Conservation (phyloP, 2,797 vertebrate species). For the Eulemur albifrons region DNA sequence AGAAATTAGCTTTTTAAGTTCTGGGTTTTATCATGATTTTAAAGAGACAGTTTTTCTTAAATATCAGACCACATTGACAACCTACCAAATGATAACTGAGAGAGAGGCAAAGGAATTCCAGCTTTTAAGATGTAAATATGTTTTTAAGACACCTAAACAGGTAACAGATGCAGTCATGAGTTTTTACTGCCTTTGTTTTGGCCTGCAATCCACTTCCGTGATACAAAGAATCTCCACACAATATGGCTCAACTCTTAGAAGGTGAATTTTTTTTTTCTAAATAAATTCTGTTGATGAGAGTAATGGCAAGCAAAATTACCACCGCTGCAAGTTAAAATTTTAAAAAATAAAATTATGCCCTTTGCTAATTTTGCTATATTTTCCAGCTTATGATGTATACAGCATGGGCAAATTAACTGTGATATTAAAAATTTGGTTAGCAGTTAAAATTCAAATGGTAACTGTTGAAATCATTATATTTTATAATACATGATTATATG, state of each 20-base stretch:
- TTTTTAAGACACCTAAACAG: conserved; percentile 65
- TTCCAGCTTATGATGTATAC: background rate
- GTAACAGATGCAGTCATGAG: conserved; percentile 63
- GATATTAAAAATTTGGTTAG: background rate
- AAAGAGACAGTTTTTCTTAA: conserved; percentile 63
- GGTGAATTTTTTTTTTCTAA: conserved; percentile 49
- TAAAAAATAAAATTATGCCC: background rate
- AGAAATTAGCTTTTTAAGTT: conserved; percentile 77
- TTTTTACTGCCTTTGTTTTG: conserved; percentile 63
- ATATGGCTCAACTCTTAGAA: conserved; percentile 12
- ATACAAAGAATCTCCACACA: conserved; percentile 49
- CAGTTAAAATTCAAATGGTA: background rate
- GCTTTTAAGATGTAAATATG: conserved; percentile 9
- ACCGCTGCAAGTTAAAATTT: background rate
- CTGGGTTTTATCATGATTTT: conserved; percentile 68
- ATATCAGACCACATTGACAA: background rate
- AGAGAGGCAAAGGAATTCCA: conserved; percentile 38
- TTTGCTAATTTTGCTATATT: background rate
- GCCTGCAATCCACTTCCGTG: background rate
- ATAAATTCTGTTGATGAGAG: conserved; percentile 23
- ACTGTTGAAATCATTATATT: background rate
- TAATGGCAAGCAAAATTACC: background rate
- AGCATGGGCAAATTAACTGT: background rate
- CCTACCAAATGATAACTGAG: conserved; percentile 33
- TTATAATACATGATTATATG: background rate